Base-by-base conservation (phyloP, 2,113 vertebrate genomes). In the Callaeas wilsoni region DNA sequence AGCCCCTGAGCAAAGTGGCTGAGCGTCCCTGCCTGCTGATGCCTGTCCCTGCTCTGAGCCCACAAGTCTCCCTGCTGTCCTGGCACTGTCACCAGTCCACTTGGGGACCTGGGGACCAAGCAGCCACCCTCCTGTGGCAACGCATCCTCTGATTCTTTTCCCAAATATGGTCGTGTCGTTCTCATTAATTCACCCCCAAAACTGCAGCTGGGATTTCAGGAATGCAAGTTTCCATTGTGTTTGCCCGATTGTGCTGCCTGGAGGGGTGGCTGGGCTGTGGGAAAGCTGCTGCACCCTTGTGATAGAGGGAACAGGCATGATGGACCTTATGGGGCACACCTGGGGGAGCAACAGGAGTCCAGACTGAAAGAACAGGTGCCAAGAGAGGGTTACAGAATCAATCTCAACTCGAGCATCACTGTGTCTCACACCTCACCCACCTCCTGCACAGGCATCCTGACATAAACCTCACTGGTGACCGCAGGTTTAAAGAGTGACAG, bases 221-320 rank as follows among this genome's bases (percentile, higher is more conserved):
- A 97, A 96, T 90, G 84, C 1, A 7, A 87, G 70, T 89, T 95
- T 87, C 93, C 78, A 85, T 93, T 90, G 91, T 93, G 78, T 87
- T 87, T 53, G 84, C 74, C 53, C 0, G 0, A 53, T 0, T 56
- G 16, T 3, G 25, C 41, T 64, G 87, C n/a, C 75, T 60, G 29
- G 44, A 87, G 56, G 71, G 83, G 94, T 2, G 3, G 60, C 47
- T 70, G 79, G 74, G 79, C 42, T 68, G 39, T 0, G 1, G 78
- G 74, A 63, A 75, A 53, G 60, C 91, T 60, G 44, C 41, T 56
- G 6, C 3, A 15, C 14, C 44, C 55, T 39, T 4, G 22, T 5
- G 13, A 76, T 1, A 0, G 37, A 44, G 42, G 30, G 7, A 68
- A 60, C 1, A 16, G 49, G 50, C 37, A 30, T 0, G 0, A 32